These are phyloP conservation scores for Panurus biarmicus DNA, from an alignment of 2,113 vertebrate species.

Conservation along the genomic window DNA sequence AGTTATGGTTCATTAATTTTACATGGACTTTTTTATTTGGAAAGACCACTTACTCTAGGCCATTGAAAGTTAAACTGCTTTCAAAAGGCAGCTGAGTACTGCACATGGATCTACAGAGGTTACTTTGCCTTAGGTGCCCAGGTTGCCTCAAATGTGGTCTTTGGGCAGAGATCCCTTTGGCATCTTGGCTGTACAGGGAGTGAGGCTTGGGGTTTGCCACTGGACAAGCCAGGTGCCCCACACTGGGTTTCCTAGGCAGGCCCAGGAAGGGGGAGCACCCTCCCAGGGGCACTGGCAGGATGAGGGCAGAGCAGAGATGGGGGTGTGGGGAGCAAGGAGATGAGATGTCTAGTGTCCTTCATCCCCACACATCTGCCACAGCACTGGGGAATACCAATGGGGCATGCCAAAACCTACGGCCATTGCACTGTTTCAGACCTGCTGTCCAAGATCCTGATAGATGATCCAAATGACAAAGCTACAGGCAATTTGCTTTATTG, in stretches of 20 bases:
- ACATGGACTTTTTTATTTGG: background rate
- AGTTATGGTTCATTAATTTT: background rate
- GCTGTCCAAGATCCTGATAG: background rate
- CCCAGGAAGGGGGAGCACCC: rapidly evolving
- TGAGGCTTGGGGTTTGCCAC: background rate
- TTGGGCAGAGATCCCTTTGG: background rate
- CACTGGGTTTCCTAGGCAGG: background rate
- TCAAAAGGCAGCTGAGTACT: background rate
- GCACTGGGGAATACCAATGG: background rate
- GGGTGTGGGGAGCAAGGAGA: too few species aligned
- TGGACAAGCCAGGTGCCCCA: background rate
- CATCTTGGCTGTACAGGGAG: background rate
- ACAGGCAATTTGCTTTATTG: conserved; percentile 9
- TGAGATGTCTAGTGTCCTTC: background rate
- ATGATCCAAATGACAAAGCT: background rate
- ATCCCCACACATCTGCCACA: background rate
- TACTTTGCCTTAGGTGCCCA: background rate
- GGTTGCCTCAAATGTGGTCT: background rate
- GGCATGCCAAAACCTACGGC: background rate
- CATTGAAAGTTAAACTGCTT: background rate
- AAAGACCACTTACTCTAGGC: background rate
- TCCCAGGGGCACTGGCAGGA: background rate
- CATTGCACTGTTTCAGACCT: background rate
- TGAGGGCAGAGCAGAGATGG: background rate
- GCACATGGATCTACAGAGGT: background rate